Evolutionary conservation across 2,888 invertebrate genomes (phyloP), one percentile per base, ranked within the genome.

Genomic region (Caenorhabditis panamensis): DNA sequence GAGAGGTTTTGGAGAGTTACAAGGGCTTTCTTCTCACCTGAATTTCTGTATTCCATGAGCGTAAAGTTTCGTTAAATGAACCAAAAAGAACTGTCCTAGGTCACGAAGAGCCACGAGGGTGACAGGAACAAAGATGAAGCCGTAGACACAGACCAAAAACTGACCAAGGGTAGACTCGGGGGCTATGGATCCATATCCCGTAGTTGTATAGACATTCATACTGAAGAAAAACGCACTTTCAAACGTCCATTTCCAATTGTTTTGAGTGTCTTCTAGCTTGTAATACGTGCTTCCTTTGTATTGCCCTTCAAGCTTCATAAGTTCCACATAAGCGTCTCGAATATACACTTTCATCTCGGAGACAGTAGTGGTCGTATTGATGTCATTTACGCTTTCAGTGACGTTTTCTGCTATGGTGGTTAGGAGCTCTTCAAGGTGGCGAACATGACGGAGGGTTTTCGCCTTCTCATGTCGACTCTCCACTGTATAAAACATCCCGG

Each of bases 151-250:
- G 2, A 79, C 77, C 9, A 82, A 9, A 18, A 78, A 61, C 44
- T 84, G 82, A 0, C 84, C 86, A 0, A 80, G 36, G 26, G 56
- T 61, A 0, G 87, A 82, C 9, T 79, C 77, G 9, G 84, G 82
- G 0, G 86, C 82, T 18, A 87, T 87, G 0, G 85, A 79, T 2
- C 86, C 86, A 63, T 87, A 86, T 56, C 87, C 87, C 13, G 85
- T 84, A 13, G 86, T 85, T 2, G 85, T 87, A 64, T 83, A 86
- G 8, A 87, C 82, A 64, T 84, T 87, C 79, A 83, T 81, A 28
- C 81, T 79, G 66, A 83, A 87, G 78, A 86, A 87, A 49, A 86
- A 77, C 1, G 87, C 82, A 26, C 81, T 79, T 13, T 69, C 64
- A 28, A 86, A 87, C 4, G 83, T 83, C 87, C 87, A 87, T 47